These are phyloP conservation scores for Sinonovacula constricta DNA, from an alignment of 1,140 invertebrate species.

Conservation along the genomic window DNA sequence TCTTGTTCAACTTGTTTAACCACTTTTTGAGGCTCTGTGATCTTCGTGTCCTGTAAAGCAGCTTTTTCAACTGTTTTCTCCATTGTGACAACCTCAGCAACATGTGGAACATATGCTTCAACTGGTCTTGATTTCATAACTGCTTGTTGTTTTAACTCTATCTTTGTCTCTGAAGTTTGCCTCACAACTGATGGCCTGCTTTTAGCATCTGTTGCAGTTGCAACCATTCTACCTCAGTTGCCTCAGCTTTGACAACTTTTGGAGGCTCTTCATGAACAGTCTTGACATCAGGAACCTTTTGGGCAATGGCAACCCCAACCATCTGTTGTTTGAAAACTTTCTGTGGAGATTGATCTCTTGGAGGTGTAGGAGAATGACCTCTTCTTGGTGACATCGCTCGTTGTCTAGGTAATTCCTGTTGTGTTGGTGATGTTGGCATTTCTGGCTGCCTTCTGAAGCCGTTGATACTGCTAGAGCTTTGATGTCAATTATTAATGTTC, in stretches of 20 bases:
- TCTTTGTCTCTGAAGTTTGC: no score
- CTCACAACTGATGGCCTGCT: no score
- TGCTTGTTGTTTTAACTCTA: no score
- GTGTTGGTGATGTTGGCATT: slow-evolving; percentile 23
- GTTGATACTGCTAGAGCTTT: slow-evolving; percentile 22
- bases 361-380: slow-evolving; percentile 2
- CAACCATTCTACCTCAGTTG: neutral
- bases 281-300: neutral
- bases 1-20: no score
- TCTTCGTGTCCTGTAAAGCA: no score
- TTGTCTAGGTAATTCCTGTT: no score
- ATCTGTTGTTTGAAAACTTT: neutral
- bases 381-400: neutral
- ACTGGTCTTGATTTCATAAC: no score
- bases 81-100: no score
- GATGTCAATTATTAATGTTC: no score
- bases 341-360: slow-evolving; percentile 1
- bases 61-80: no score
- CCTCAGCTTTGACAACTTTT: neutral
- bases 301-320: neutral
- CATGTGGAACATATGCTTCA: no score
- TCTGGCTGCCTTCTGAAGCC: slow-evolving; percentile 17
- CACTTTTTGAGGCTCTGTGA: no score
- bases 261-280: neutral
- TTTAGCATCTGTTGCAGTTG: neutral